phyloP scores from a whole-genome alignment of 1,140 invertebrate genomes.

The Trialeurodes vaporariorum region DNA sequence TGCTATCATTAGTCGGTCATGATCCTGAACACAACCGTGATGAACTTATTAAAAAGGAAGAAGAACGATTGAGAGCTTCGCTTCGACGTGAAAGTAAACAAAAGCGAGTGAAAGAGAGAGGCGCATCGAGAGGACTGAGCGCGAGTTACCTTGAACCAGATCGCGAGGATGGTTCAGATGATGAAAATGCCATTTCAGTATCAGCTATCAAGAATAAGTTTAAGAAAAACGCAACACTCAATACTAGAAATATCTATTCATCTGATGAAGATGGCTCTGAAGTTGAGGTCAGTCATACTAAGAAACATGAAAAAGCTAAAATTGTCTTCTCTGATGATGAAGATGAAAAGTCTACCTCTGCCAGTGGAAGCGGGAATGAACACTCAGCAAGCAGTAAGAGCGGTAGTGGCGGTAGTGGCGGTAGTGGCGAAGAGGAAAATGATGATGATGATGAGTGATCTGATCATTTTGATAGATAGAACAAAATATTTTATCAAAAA shows the following conservation, averaged over 20 bases:
- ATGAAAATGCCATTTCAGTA: conserved; percentile 81
- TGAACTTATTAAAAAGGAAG: conserved; percentile 92
- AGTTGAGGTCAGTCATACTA: conserved; percentile 60
- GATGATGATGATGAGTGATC: too few relatives aligned
- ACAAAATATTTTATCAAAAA: too few relatives aligned
- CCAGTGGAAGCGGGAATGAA: background rate
- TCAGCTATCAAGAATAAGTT: conserved; percentile 92
- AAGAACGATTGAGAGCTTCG: conserved; percentile 78
- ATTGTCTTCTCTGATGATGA: conserved; percentile 65
- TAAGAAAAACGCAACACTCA: conserved; percentile 42
- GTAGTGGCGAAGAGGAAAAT: background rate
- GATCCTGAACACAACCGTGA: conserved; percentile 87
- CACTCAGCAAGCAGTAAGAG: background rate
- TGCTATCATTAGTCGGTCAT: conserved; percentile 82
- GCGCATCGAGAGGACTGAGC: conserved; percentile 43
- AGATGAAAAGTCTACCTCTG: conserved; percentile 18
- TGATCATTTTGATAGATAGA: too few relatives aligned
- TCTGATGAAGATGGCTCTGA: conserved; percentile 84
- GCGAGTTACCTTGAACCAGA: conserved; percentile 48
- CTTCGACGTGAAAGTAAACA: conserved; percentile 61
- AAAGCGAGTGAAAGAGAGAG: conserved; percentile 46
- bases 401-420: background rate
- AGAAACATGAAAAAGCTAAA: conserved; percentile 65
- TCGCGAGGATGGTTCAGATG: conserved; percentile 73
- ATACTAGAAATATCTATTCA: conserved; percentile 71